These are phyloP conservation scores for Chrysocyon brachyurus DNA, from an alignment of 2,797 vertebrate genomes.

Conservation along the genomic window DNA sequence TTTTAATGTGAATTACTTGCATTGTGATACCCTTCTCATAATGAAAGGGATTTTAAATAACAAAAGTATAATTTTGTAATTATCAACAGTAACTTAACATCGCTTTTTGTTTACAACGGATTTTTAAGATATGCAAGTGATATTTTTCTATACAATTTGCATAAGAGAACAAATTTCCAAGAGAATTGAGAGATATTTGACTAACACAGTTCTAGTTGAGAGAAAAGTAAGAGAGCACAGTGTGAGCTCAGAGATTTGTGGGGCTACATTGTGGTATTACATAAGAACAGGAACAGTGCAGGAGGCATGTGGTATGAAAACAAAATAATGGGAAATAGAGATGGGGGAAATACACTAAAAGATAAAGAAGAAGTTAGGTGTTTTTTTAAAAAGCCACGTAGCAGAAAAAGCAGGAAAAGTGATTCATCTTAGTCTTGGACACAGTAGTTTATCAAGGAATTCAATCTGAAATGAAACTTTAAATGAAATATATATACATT, in stretches of 20 bases:
- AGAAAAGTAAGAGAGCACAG: background rate
- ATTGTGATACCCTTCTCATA: constrained; percentile 61
- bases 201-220: constrained; percentile 25
- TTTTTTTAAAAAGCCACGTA: background rate
- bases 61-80: constrained; percentile 71
- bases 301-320: constrained; percentile 48
- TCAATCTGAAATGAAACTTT: constrained; percentile 67
- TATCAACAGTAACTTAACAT: constrained; percentile 51
- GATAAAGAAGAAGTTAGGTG: constrained; percentile 10
- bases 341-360: constrained; percentile 61
- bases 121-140: constrained; percentile 67
- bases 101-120: constrained; percentile 33
- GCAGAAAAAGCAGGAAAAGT: constrained; percentile 55
- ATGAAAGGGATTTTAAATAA: constrained; percentile 70
- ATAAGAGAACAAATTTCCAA: constrained; percentile 70
- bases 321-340: constrained; percentile 50
- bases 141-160: constrained; percentile 17
- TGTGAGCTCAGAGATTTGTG: constrained; percentile 16
- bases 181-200: constrained; percentile 51
- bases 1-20: constrained; percentile 78
- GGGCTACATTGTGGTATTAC: background rate
- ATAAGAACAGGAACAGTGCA: background rate
- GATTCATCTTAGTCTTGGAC: constrained; percentile 74
- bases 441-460: constrained; percentile 49
- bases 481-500: background rate